These are phyloP conservation scores for Lethenteron camtschaticum DNA, from an alignment of 2,113 vertebrate genomes.

Conservation along the genomic window DNA sequence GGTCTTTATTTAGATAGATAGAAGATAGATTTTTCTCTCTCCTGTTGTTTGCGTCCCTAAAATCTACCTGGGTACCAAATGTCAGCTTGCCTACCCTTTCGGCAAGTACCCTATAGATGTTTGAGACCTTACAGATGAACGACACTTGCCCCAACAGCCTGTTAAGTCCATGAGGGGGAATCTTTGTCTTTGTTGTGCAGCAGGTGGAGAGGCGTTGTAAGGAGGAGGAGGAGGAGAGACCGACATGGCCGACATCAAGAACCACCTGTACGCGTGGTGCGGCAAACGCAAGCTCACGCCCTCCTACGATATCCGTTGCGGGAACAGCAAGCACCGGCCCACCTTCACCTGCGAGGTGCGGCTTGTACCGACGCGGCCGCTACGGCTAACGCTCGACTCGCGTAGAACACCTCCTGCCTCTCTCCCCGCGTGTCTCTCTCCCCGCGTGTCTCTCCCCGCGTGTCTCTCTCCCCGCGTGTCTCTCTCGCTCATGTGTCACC, in stretches of 20 bases:
- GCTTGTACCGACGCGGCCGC: neutral
- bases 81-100: too few species aligned
- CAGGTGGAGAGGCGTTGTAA: neutral
- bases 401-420: neutral
- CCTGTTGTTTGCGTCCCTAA: too few species aligned
- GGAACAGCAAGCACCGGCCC: conserved; percentile 62
- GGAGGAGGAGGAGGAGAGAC: too few species aligned
- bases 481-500: too few species aligned
- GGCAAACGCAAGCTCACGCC: conserved; percentile 64
- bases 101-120: neutral
- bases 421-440: neutral
- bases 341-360: conserved; percentile 77
- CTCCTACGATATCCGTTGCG: conserved; percentile 54
- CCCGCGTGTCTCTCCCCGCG: neutral
- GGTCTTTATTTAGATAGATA: too few species aligned
- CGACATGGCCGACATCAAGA: conserved; percentile 74
- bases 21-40: too few species aligned
- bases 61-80: too few species aligned
- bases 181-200: neutral
- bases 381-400: too few species aligned
- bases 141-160: neutral
- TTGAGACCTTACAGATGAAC: neutral
- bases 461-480: too few species aligned
- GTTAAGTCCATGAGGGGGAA: neutral
- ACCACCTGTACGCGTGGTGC: conserved; percentile 82